These are phyloP conservation scores for Scomber colias DNA, from an alignment of 2,113 vertebrate species.

Conservation along the genomic window DNA sequence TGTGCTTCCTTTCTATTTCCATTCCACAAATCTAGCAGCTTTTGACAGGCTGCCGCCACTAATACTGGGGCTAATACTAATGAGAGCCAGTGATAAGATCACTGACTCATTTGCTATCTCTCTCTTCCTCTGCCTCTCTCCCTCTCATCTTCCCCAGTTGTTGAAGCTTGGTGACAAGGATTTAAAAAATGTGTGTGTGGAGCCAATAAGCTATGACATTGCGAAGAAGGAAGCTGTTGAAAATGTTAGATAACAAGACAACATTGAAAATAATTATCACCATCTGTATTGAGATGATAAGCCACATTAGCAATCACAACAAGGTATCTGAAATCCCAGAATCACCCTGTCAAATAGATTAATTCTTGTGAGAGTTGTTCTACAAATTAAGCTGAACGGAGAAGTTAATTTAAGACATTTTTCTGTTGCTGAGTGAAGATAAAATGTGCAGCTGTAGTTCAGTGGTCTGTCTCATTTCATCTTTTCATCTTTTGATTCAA, in stretches of 20 bases:
- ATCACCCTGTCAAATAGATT: background rate
- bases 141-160: constrained; percentile 15
- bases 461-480: no score
- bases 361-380: constrained; percentile 2
- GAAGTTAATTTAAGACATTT: background rate
- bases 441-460: background rate
- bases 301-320: constrained; percentile 1
- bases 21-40: constrained; percentile 35
- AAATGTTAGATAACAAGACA: constrained; percentile 19
- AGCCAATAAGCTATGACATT: constrained; percentile 21
- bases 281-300: constrained; percentile 9
- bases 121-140: background rate
- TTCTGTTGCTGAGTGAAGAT: background rate
- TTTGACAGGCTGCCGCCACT: constrained; percentile 56
- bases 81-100: constrained; percentile 53
- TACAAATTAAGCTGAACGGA: background rate
- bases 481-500: background rate
- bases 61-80: constrained; percentile 49
- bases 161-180: constrained; percentile 16
- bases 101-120: constrained; percentile 26
- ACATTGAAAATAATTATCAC: background rate
- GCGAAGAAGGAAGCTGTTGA: constrained; percentile 23
- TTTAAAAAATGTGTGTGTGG: constrained; percentile 15
- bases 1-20: constrained; percentile 21
- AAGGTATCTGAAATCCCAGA: constrained; percentile 16